Conservation (phyloP, 1,140 invertebrate species). For the Bombus difficillimus region DNA sequence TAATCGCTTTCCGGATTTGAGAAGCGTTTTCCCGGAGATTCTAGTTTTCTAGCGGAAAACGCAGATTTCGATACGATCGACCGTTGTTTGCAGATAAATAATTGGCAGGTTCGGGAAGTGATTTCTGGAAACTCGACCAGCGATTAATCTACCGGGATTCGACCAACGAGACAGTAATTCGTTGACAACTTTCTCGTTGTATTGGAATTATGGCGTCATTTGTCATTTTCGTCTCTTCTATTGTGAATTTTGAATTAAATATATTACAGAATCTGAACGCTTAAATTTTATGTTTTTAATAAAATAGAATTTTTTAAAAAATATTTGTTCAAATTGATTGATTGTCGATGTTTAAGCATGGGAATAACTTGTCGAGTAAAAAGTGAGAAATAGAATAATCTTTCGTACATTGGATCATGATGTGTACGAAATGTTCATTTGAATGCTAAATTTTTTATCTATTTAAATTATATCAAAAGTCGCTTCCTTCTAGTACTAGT, state of each 20-base stretch:
- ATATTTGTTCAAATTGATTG: no score
- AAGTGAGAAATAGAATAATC: no score
- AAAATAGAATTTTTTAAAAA: no score
- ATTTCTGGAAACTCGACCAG: not conserved
- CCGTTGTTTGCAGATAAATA: slow-evolving; percentile 21
- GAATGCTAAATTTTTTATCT: no score
- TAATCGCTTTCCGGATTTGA: slow-evolving; percentile 1
- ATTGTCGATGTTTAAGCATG: no score
- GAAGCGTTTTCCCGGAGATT: not conserved
- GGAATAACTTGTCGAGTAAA: no score
- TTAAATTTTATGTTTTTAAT: not conserved
- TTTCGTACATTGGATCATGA: no score
- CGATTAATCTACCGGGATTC: slow-evolving; percentile 5
- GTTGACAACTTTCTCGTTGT: not conserved
- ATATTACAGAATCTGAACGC: not conserved
- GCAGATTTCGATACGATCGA: slow-evolving; percentile 15
- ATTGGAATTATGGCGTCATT: not conserved
- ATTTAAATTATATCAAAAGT: no score
- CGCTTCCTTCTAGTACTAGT: no score
- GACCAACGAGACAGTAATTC: not conserved
- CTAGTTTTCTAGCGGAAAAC: not conserved
- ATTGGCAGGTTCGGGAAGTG: not conserved
- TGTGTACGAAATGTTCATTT: no score
- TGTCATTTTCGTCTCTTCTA: not conserved
- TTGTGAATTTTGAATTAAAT: not conserved